Conservation (phyloP, 1,140 invertebrate genomes). For the Acyrthosiphon pisum region DNA sequence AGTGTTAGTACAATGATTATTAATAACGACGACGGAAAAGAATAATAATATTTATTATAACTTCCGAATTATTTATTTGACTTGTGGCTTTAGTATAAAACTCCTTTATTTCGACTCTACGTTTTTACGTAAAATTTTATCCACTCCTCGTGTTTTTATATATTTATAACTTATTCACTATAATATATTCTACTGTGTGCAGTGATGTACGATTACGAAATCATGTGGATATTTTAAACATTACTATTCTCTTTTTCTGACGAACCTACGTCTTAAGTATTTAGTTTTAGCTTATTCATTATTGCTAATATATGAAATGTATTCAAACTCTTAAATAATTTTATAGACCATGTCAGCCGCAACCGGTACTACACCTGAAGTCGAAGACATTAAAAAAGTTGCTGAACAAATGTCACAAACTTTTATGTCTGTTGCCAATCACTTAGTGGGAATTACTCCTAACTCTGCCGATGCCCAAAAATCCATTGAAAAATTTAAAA, state of each 20-base stretch:
- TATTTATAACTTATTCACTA: too few relatives aligned
- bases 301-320: neutral
- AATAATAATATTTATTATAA: neutral
- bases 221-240: neutral
- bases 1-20: too few relatives aligned
- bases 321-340: neutral
- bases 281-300: neutral
- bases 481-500: neutral
- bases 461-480: neutral
- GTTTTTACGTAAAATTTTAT: neutral
- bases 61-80: neutral
- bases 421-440: neutral
- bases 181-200: neutral
- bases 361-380: neutral
- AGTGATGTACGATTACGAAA: neutral
- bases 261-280: neutral
- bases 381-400: constrained; percentile 27
- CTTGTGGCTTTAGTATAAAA: neutral
- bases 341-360: constrained; percentile 18
- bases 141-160: neutral
- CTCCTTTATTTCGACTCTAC: neutral
- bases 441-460: neutral
- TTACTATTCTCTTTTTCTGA: neutral
- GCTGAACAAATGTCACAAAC: constrained; percentile 8
- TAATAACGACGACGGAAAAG: neutral